Base-by-base conservation (phyloP, 2,888 invertebrate genomes). In the Lasioglossum lativentre region DNA sequence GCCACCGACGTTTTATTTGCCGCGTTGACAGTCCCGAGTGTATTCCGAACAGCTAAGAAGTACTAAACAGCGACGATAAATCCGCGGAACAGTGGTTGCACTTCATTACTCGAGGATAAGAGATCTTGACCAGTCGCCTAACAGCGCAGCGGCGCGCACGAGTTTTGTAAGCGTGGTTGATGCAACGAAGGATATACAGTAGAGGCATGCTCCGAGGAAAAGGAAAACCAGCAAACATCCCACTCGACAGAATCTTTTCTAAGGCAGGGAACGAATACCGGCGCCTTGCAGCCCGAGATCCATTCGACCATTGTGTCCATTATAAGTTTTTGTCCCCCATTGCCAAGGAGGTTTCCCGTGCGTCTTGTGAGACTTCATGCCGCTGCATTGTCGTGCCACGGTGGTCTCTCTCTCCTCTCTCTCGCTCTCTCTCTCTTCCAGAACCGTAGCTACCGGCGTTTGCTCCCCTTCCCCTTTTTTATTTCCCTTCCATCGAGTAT, bases 231-330 rank as follows among this genome's bases (percentile, higher is more conserved):
- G 91, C 90, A 90, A 93, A 92, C 92, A 93, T 90, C 38, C 88
- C 90, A 92, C 90, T 92, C 90, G 90, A 91, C 91, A 77, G 92
- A 93, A 93, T 93, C 91, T 92, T 88, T 92, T 80, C 75, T 88
- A 90, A 89, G 89, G 89, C 80, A 86, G 71, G 75, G 88, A 82
- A 87, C 90, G 91, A 91, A 91, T 91, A 87, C 86, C 83, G 90
- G 88, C 90, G 89, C 89, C 89, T 90, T 87, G 86, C 87, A 78
- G 85, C 82, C 86, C 85, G 78, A 85, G 87, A 89, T 86, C 88
- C 87, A 91, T 90, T 66, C 88, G 91, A 89, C 87, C 88, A 93
- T 93, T 92, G 92, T 93, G 89, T 91, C 90, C 89, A 89, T 93
- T 93, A 92, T 90, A 83, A 73, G 91, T 90, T 92, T 91, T 92